Evolutionary conservation across 1,140 invertebrate species (phyloP), one percentile per base, ranked within the genome.

Genomic region (Paraescarpia echinospica): DNA sequence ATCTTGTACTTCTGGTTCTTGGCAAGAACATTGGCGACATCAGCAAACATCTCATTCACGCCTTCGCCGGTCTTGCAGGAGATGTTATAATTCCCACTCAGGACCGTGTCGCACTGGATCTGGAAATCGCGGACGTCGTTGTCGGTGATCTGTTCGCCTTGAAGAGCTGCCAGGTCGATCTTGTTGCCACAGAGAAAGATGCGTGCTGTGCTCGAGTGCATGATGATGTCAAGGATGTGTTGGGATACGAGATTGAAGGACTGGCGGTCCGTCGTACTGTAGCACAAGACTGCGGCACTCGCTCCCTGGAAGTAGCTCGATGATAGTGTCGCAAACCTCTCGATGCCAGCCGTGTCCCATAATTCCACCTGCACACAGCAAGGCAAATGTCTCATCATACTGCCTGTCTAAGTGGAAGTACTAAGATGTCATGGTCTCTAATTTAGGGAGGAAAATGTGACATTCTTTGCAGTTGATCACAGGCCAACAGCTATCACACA

Each of bases 341-440:
- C 98, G 98, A 99, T 98, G 93, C 98, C 98, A 94, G 98, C 98
- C 89, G 98, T 99, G 95, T 99, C 98, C 98, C 98, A 99, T 94
- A 99, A 96, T 96, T 98, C 98, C 89, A 99, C 96, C 98, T 99
- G 88, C 48, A 92, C 33, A 92, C 18, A 35, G 51, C 34, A 92
- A 92, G 59, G 9, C 27, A 90, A 95, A 34, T 94, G 94, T 59
- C 95, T 95, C 94, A 95, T 95, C 90, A 95, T 95, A 93, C 95
- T 95, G 93, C 95, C 95, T 33, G 59, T 77, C 27, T 22, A 77
- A 41, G 12, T 41, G 41, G 41, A 41, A 41, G 12, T 41, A 41
- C 12, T 41, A 41, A 41, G 12, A 41, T 41, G 41, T 4, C 41
- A 41, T 12, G 12, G 12, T 12, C 12, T 41, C 41, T 4, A 41